phyloP scores from a whole-genome alignment of 2,888 invertebrate species.

The Neocrepidodera transversa region DNA sequence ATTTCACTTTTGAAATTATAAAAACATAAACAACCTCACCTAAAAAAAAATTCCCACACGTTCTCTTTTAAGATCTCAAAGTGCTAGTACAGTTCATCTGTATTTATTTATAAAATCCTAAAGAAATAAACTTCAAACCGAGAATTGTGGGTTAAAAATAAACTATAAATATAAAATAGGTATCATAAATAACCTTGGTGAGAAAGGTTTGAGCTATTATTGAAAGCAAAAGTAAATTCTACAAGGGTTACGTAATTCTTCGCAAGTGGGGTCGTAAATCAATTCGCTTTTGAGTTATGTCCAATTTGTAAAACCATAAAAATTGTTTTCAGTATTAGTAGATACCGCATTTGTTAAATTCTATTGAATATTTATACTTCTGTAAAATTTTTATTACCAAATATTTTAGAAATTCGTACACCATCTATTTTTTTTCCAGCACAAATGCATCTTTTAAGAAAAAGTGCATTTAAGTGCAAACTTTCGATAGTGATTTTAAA shows the following conservation, averaged over 20 bases:
- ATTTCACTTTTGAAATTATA: not conserved
- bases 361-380: not conserved
- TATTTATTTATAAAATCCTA: conserved; percentile 12
- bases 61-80: conserved; percentile 8
- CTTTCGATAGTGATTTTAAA: not conserved
- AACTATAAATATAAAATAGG: conserved; percentile 27
- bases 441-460: conserved; percentile 7
- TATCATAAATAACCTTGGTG: conserved; percentile 37
- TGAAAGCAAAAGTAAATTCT: conserved; percentile 51
- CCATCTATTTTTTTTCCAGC: too few relatives aligned
- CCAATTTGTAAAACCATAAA: conserved; percentile 30
- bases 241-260: conserved; percentile 52
- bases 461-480: not conserved
- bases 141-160: conserved; percentile 26
- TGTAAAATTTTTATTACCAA: too few relatives aligned
- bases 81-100: not conserved
- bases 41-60: conserved; percentile 1
- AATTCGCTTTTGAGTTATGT: conserved; percentile 49
- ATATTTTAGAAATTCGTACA: too few relatives aligned
- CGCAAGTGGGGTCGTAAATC: conserved; percentile 52
- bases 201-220: conserved; percentile 33
- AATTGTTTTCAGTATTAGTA: conserved; percentile 2
- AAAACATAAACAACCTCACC: conserved; percentile 11
- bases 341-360: not conserved
- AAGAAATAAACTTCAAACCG: conserved; percentile 5